Evolutionary conservation across 2,797 vertebrate genomes (phyloP).

Genomic region (Spheniscus humboldti): DNA sequence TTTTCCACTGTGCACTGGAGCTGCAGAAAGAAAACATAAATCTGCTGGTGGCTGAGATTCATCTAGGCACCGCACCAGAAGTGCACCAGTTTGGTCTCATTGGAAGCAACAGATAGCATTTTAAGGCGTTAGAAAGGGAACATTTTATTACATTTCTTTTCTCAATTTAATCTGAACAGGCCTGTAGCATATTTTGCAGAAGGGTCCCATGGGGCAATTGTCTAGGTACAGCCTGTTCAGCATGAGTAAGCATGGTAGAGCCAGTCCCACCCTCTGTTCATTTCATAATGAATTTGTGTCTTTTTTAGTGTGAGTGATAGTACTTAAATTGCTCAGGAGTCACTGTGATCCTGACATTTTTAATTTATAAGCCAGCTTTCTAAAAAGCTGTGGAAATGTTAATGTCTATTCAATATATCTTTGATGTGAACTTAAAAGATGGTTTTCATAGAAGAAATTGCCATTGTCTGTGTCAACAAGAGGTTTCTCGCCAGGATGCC

Average conservation of each 20-base stretch:
- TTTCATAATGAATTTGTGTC: neutral
- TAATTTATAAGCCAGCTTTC: neutral
- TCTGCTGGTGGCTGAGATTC: neutral
- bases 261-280: neutral
- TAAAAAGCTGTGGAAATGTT: slow-evolving; percentile 17
- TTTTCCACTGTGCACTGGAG: neutral
- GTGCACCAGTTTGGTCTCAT: neutral
- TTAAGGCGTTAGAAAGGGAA: neutral
- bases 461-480: neutral
- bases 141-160: neutral
- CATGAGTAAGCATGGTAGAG: neutral
- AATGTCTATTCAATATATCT: neutral
- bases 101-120: neutral
- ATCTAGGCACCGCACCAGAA: neutral
- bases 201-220: neutral
- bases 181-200: neutral
- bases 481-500: neutral
- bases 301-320: neutral
- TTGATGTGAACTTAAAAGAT: neutral
- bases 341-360: neutral
- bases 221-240: neutral
- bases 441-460: neutral
- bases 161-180: neutral
- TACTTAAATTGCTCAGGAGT: neutral
- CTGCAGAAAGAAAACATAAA: neutral